phyloP scores from a whole-genome alignment of 2,888 invertebrate species.

The Mesorhabditis spiculigera region DNA sequence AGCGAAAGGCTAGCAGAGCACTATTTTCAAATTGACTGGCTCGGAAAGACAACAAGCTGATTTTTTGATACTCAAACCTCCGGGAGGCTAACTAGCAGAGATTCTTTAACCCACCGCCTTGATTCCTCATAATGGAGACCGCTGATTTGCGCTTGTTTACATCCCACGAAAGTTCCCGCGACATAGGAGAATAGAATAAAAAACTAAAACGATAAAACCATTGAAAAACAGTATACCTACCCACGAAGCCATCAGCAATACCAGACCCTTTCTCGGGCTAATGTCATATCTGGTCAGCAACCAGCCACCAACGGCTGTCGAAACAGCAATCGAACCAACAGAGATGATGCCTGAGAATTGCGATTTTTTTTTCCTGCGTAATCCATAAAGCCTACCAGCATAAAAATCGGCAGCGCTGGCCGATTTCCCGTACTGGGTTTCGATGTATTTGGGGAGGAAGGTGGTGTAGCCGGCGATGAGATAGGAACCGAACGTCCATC shows the following conservation, averaged over 20 bases:
- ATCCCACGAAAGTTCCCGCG: conserved; percentile 35
- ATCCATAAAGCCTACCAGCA: no score
- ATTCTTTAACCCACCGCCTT: conserved; percentile 6
- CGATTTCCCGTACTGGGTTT: conserved; percentile 71
- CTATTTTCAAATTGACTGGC: no score
- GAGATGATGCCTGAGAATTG: conserved; percentile 38
- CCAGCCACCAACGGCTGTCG: conserved; percentile 47
- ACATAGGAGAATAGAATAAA: conserved; percentile 26
- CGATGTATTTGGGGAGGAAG: conserved; percentile 74
- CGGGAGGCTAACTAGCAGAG: not conserved
- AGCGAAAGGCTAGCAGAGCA: no score
- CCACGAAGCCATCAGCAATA: conserved; percentile 39
- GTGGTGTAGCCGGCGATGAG: conserved; percentile 63
- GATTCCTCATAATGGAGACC: conserved; percentile 23
- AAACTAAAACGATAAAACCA: not conserved
- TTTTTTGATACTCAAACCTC: no score
- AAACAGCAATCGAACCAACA: conserved; percentile 43
- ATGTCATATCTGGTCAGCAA: conserved; percentile 38
- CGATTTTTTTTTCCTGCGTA: no score
- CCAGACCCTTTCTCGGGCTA: conserved; percentile 28
- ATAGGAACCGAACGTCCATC: conserved; percentile 66
- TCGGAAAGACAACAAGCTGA: no score
- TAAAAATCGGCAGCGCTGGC: conserved; percentile 71
- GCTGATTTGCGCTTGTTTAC: conserved; percentile 28
- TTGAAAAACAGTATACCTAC: conserved; percentile 21